These are phyloP conservation scores for Tinamus major DNA, from an alignment of 2,797 vertebrate species.

Conservation along the genomic window DNA sequence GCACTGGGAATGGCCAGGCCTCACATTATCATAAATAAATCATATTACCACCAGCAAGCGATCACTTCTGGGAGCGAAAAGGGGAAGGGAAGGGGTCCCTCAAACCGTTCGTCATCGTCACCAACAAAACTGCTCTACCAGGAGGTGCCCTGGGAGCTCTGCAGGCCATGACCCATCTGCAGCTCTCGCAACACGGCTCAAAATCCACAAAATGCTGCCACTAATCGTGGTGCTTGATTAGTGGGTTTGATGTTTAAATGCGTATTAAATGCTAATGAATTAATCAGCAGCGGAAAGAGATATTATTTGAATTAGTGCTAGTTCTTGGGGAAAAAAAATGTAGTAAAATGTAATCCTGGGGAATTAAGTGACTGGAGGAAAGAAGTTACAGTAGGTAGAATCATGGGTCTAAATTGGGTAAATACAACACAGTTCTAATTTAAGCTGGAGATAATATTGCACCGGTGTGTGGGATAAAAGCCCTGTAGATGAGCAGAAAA, in stretches of 20 bases:
- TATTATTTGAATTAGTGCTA: slow-evolving; percentile 58
- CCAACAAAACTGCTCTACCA: neutral
- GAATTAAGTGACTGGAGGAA: slow-evolving; percentile 32
- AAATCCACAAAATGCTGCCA: slow-evolving; percentile 12
- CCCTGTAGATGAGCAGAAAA: neutral
- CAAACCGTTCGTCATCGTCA: neutral
- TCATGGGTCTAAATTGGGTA: neutral
- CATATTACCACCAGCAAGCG: neutral
- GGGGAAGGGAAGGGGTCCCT: neutral
- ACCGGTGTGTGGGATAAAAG: neutral
- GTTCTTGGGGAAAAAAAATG: slow-evolving; percentile 13
- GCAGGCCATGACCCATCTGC: fast-evolving
- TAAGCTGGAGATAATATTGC: neutral
- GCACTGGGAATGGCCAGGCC: neutral
- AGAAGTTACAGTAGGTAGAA: neutral
- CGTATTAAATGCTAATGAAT: slow-evolving; percentile 67
- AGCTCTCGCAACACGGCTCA: neutral
- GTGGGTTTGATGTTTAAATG: slow-evolving; percentile 58
- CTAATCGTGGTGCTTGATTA: slow-evolving; percentile 64
- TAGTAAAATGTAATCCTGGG: neutral
- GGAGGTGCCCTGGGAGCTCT: neutral
- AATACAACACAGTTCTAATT: neutral
- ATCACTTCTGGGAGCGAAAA: neutral
- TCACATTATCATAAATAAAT: neutral
- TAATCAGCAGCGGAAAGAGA: slow-evolving; percentile 67